A percentile compares a stretch with the other conserved stretches of the same genome.
Conservation (phyloP, 37 sponge, comb jelly and placozoan species). For the Cliona cf. orientalis region DNA sequence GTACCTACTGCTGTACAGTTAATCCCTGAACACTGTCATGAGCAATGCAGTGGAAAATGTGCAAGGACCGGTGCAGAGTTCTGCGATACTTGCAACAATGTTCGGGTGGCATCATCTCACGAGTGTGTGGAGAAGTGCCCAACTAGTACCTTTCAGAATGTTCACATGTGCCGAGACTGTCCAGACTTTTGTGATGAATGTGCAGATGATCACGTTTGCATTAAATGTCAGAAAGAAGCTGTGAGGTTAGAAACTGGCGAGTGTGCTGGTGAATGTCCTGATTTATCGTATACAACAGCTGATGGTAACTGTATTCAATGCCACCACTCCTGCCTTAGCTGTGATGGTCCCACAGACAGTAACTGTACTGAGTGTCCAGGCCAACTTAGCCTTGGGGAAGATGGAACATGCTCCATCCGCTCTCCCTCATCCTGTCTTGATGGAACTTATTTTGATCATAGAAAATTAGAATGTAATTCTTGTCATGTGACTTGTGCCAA, state of each 20-base stretch:
- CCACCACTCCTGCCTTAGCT: conserved; percentile 58
- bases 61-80: conserved; percentile 43
- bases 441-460: conserved; percentile 45
- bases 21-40: conserved; percentile 58
- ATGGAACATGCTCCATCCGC: conserved; percentile 36
- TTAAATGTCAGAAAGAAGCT: conserved; percentile 23
- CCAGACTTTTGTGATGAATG: conserved; percentile 41
- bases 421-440: conserved; percentile 14
- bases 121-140: conserved; percentile 84
- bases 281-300: not conserved
- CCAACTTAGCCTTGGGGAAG: conserved; percentile 28
- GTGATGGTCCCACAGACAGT: conserved; percentile 38
- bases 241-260: conserved; percentile 7
- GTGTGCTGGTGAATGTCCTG: conserved; percentile 43
- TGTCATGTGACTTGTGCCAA: conserved; percentile 64
- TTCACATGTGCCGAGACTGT: conserved; percentile 50
- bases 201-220: conserved; percentile 24
- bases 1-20: conserved; percentile 38
- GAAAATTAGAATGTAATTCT: conserved; percentile 34
- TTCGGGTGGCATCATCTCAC: conserved; percentile 40
- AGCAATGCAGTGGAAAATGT: conserved; percentile 58
- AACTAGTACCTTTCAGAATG: conserved; percentile 38
- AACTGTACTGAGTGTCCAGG: conserved; percentile 54
- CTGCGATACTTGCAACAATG: conserved; percentile 76
- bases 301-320: conserved; percentile 53